Base-by-base conservation (phyloP, 2,113 vertebrate species). In the Rynchops niger region DNA sequence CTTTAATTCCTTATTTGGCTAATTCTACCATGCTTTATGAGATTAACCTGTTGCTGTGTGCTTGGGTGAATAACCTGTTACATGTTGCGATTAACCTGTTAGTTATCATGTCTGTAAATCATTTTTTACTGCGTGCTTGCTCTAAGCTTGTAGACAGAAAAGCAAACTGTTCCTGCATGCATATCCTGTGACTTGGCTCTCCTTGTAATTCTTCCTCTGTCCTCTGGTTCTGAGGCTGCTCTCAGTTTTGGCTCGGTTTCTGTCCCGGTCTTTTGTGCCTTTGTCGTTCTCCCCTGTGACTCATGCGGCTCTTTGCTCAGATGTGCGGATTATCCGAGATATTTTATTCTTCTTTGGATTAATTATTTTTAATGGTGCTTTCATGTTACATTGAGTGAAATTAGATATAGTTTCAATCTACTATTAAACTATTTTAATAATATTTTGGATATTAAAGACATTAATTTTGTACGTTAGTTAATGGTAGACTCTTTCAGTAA, bases 161-260 rank as follows among this genome's bases (percentile, higher is more conserved):
- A 91, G 26, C 29, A 72, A 72, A 87, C 20, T 73, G 22, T 55
- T 93, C 36, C 12, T 93, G 80, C 7, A 2, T 77, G 66, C 49
- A 12, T 56, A 69, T 72, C 22, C 78, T 45, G 20, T 80, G 40
- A 65, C 58, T 91, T 90, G 81, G 53, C 84, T 89, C 45, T 94
- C 69, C 81, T 85, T 93, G 65, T 71, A 53, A 38, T 89, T 94
- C 86, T 91, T 91, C 59, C 12, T 91, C 50, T 92, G 65, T 84
- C 83, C 52, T 81, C 74, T 90, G 66, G 4, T 95, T 93, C 45
- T 93, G 78, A 94, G 93, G 70, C 56, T 94, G 58, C 47, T 88
- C 62, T 82, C 58, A 87, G 11, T 89, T 94, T 95, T 91, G 91
- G 88, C 93, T 94, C 27, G 29, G 3, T 94, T 95, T 96, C 49